These are phyloP conservation scores for Sparidentex hasta DNA, from an alignment of 2,797 vertebrate genomes.

Conservation along the genomic window DNA sequence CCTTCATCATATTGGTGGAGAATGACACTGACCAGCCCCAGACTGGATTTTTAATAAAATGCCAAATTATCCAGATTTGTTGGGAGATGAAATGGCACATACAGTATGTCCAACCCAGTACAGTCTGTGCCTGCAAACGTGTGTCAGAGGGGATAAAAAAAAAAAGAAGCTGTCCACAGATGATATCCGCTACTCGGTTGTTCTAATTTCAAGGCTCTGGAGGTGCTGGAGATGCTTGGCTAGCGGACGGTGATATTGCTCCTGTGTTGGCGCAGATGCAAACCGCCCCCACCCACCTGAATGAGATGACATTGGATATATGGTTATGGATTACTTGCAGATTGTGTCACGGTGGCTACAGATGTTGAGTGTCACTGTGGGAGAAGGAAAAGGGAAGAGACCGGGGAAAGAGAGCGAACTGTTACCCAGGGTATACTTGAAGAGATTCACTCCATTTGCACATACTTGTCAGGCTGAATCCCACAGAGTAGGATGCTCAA, in stretches of 20 bases:
- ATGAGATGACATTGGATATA: slow-evolving; percentile 69
- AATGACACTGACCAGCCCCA: slow-evolving; percentile 20
- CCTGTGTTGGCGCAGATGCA: slow-evolving; percentile 55
- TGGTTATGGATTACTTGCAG: slow-evolving; percentile 80
- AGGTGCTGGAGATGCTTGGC: slow-evolving; percentile 74
- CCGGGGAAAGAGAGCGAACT: slow-evolving; percentile 13
- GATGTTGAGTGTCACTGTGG: slow-evolving; percentile 71
- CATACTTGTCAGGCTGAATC: slow-evolving; percentile 71
- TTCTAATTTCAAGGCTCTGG: slow-evolving; percentile 79
- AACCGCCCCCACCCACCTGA: slow-evolving; percentile 3
- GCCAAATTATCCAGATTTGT: slow-evolving; percentile 62
- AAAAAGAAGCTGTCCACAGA: slow-evolving; percentile 11
- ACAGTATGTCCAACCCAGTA: not conserved
- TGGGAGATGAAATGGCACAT: slow-evolving; percentile 35
- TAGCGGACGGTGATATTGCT: slow-evolving; percentile 80
- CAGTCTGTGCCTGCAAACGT: slow-evolving; percentile 23
- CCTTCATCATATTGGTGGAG: slow-evolving; percentile 11
- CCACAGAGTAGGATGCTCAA: slow-evolving; percentile 64
- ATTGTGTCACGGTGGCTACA: slow-evolving; percentile 73
- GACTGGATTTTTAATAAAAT: slow-evolving; percentile 57
- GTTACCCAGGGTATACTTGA: slow-evolving; percentile 61
- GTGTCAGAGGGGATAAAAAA: slow-evolving; percentile 16
- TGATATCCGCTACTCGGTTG: slow-evolving; percentile 42
- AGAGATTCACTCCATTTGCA: slow-evolving; percentile 75
- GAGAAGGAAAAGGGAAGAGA: slow-evolving; percentile 22